Evolutionary conservation across 2,113 vertebrate species (phyloP).

Genomic region (Dunckerocampus dactyliophorus): DNA sequence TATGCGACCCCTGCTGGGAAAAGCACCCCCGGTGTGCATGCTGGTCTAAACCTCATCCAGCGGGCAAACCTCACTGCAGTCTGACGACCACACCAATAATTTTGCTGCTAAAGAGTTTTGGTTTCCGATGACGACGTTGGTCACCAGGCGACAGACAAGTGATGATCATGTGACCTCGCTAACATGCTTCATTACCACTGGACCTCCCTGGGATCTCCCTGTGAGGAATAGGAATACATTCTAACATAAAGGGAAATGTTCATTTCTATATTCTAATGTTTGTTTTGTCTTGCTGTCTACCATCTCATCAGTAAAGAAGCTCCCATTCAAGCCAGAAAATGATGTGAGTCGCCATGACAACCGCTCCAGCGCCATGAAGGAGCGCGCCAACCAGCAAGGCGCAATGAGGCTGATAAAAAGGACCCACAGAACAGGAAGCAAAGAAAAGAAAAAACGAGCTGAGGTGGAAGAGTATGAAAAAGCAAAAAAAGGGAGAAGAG

Average conservation of each 20-base stretch:
- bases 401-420: slow-evolving; percentile 17
- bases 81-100: too few species aligned
- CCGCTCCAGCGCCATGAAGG: slow-evolving; percentile 64
- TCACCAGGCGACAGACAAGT: too few species aligned
- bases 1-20: too few species aligned
- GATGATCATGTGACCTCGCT: too few species aligned
- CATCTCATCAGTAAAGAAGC: slow-evolving; percentile 68
- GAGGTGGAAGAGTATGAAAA: neutral
- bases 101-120: too few species aligned
- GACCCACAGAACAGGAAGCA: slow-evolving; percentile 4
- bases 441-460: slow-evolving; percentile 1
- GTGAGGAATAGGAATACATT: too few species aligned
- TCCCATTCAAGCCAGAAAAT: slow-evolving; percentile 68
- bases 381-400: slow-evolving; percentile 41
- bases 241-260: slow-evolving; percentile 37
- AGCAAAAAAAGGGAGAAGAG: neutral
- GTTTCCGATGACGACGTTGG: too few species aligned
- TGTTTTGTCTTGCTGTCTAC: slow-evolving; percentile 35
- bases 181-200: too few species aligned
- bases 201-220: too few species aligned
- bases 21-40: too few species aligned
- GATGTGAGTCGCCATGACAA: slow-evolving; percentile 72
- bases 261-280: slow-evolving; percentile 45
- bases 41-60: too few species aligned
- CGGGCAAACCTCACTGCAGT: too few species aligned